These are phyloP conservation scores for Fulica atra DNA, from an alignment of 2,113 vertebrate genomes.

Conservation along the genomic window DNA sequence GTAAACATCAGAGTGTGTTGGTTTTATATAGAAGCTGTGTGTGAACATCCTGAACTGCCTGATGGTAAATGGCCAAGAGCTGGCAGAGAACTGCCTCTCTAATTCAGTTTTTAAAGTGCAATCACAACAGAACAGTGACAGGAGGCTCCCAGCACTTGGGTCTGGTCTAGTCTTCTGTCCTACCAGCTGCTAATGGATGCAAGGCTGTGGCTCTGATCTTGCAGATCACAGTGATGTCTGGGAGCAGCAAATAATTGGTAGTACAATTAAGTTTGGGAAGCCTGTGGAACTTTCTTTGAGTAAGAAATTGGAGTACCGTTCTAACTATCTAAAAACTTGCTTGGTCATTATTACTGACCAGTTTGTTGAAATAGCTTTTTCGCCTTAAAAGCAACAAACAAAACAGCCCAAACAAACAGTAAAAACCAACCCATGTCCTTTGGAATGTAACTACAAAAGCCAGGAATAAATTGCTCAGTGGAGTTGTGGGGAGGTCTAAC, in stretches of 20 bases:
- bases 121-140: background rate
- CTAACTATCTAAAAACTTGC: background rate
- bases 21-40: constrained; percentile 44
- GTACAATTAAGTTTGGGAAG: background rate
- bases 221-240: background rate
- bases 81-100: background rate
- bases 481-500: background rate
- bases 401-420: too few relatives aligned
- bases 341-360: background rate
- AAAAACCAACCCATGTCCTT: background rate
- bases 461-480: background rate
- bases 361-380: background rate
- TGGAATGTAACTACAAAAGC: fast-evolving
- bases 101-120: background rate
- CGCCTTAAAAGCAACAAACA: background rate
- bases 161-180: background rate
- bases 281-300: background rate
- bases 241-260: background rate
- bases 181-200: background rate
- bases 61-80: background rate
- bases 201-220: background rate
- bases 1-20: constrained; percentile 66
- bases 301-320: background rate
- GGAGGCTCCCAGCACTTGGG: background rate
- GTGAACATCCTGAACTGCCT: constrained; percentile 14